Evolutionary conservation across 2,888 invertebrate genomes (phyloP).

Genomic region (Drosophila kanekoi): DNA sequence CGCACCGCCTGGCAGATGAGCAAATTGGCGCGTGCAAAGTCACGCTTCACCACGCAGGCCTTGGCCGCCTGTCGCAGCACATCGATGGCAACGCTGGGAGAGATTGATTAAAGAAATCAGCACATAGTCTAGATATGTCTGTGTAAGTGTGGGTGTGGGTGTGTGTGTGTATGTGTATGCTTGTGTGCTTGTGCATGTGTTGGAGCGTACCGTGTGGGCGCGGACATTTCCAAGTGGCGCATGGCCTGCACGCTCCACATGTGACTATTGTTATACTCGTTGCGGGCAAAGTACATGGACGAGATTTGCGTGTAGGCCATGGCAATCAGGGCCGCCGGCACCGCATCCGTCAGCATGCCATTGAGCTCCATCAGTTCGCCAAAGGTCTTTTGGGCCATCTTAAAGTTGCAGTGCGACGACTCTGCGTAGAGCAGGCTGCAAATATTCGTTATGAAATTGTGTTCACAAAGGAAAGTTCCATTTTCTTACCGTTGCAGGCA

Average conservation of each 20-base stretch:
- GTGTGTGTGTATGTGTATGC: not conserved
- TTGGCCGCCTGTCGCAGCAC: constrained; percentile 94
- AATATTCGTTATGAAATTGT: constrained; percentile 37
- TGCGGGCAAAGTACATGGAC: constrained; percentile 92
- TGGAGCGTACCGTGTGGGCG: constrained; percentile 87
- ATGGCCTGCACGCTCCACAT: constrained; percentile 93
- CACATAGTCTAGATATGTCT: not conserved
- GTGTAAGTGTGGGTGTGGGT: not conserved
- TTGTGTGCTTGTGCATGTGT: not conserved
- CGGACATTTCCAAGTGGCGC: constrained; percentile 87
- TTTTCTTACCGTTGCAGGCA: constrained; percentile 92
- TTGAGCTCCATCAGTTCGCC: constrained; percentile 87
- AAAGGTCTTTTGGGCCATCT: constrained; percentile 90
- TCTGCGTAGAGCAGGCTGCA: constrained; percentile 93
- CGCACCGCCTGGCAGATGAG: constrained; percentile 93
- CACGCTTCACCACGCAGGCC: constrained; percentile 95
- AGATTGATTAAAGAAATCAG: not conserved
- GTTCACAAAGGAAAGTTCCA: not conserved
- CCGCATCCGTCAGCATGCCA: constrained; percentile 85
- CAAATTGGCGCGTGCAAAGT: constrained; percentile 92
- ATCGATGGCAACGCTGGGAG: constrained; percentile 89
- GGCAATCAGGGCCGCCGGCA: constrained; percentile 86
- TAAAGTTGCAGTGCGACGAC: constrained; percentile 92
- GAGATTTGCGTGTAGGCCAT: constrained; percentile 94
- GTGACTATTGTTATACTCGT: constrained; percentile 93